These are phyloP conservation scores for Gryllus longicercus DNA, from an alignment of 2,888 invertebrate genomes.

Conservation along the genomic window DNA sequence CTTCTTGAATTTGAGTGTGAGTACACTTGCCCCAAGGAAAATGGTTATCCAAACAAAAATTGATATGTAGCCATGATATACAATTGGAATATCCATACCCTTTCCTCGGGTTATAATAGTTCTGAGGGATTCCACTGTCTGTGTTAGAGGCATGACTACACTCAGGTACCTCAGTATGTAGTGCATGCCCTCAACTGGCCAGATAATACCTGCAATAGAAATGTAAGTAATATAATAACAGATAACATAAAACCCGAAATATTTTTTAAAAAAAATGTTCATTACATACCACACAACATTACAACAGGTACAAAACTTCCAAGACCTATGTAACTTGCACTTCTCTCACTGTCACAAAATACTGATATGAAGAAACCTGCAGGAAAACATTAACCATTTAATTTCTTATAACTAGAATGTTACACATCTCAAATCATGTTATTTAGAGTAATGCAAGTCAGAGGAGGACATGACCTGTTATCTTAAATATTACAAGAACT, in stretches of 20 bases:
- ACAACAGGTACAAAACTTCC: slow-evolving; percentile 84
- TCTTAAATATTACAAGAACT: too few relatives aligned
- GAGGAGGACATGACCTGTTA: too few relatives aligned
- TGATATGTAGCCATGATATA: slow-evolving; percentile 78
- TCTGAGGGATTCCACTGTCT: slow-evolving; percentile 83
- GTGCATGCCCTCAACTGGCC: slow-evolving; percentile 94
- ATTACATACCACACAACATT: slow-evolving; percentile 66
- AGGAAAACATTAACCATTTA: slow-evolving; percentile 12
- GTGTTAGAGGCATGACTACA: slow-evolving; percentile 76
- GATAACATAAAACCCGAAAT: slow-evolving; percentile 1
- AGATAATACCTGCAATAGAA: slow-evolving; percentile 64
- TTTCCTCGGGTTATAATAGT: slow-evolving; percentile 82
- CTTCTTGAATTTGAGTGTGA: slow-evolving; percentile 79
- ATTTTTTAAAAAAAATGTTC: background rate
- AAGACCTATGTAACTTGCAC: slow-evolving; percentile 79
- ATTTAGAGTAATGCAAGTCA: too few relatives aligned
- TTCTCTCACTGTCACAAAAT: slow-evolving; percentile 74
- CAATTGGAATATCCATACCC: slow-evolving; percentile 64
- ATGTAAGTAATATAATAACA: background rate
- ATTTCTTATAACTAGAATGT: too few relatives aligned
- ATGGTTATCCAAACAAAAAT: slow-evolving; percentile 75
- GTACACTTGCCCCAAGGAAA: slow-evolving; percentile 68
- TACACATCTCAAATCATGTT: too few relatives aligned
- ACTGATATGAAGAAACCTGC: slow-evolving; percentile 79
- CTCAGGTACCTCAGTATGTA: slow-evolving; percentile 66